Evolutionary conservation across 2,797 vertebrate species (phyloP).

Genomic region (Hydrophis major): DNA sequence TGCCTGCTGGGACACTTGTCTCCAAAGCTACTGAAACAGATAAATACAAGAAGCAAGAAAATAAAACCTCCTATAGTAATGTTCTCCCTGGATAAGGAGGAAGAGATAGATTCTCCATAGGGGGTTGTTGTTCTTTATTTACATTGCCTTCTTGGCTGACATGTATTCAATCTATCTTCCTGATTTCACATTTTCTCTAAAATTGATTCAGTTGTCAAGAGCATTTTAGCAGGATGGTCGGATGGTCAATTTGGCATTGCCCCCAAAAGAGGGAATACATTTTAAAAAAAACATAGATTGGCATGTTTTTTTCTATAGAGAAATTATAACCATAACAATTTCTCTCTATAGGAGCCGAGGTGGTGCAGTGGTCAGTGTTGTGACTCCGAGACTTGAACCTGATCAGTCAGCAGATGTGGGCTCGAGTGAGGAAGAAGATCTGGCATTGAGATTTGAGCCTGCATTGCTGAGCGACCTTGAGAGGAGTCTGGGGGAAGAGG

Average conservation of each 20-base stretch:
- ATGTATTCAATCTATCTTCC: slow-evolving; percentile 28
- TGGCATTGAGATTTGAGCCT: too few species aligned
- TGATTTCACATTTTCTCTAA: slow-evolving; percentile 20
- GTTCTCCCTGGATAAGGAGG: slow-evolving; percentile 8
- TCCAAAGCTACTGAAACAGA: slow-evolving; percentile 40
- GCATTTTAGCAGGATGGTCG: background rate
- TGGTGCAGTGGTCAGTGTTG: too few species aligned
- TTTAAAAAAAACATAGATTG: background rate
- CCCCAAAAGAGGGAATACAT: background rate
- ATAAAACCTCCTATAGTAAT: slow-evolving; percentile 25
- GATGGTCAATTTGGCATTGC: background rate
- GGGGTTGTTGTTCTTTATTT: slow-evolving; percentile 44
- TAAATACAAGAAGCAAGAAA: slow-evolving; percentile 28
- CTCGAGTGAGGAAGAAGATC: too few species aligned
- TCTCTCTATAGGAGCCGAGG: too few species aligned
- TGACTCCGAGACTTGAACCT: too few species aligned
- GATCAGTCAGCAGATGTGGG: too few species aligned
- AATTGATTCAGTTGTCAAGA: slow-evolving; percentile 13
- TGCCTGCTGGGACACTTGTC: slow-evolving; percentile 35
- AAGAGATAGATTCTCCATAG: slow-evolving; percentile 44
- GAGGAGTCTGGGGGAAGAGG: too few species aligned
- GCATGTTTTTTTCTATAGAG: background rate
- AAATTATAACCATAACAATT: background rate
- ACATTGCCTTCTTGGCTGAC: slow-evolving; percentile 39
- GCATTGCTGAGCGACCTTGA: too few species aligned